phyloP scores from a whole-genome alignment of 2,888 invertebrate species.

The Apodemia duryi region DNA sequence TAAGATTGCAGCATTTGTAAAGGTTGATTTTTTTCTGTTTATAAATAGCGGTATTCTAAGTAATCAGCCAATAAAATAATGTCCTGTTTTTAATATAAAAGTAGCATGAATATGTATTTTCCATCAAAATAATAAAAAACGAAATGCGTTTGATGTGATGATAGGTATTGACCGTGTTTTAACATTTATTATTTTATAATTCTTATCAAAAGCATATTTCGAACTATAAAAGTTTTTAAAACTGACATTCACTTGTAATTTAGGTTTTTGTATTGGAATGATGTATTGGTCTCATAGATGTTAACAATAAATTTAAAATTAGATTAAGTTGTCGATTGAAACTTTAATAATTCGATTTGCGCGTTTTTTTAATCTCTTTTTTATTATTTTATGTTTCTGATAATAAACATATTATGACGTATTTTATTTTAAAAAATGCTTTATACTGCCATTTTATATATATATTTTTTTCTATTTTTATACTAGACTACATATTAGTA shows the following conservation, averaged over 20 bases:
- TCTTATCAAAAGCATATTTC: neutral
- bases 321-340: neutral
- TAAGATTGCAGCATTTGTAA: too few species aligned
- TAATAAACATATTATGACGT: conserved; percentile 5
- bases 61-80: too few species aligned
- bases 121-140: too few species aligned
- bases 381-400: neutral
- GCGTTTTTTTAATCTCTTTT: neutral
- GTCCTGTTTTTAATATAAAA: too few species aligned
- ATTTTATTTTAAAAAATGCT: conserved; percentile 3
- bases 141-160: conserved; percentile 1
- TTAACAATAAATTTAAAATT: neutral
- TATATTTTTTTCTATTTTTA: neutral
- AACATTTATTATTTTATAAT: neutral
- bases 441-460: neutral
- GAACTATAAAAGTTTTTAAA: neutral
- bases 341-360: conserved; percentile 2
- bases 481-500: neutral
- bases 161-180: neutral
- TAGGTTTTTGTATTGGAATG: neutral
- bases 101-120: too few species aligned
- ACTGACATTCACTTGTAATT: neutral
- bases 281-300: neutral
- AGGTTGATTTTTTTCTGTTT: too few species aligned
- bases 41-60: too few species aligned